phyloP scores from a whole-genome alignment of 2,888 invertebrate genomes.

The Limnephilus auricula region DNA sequence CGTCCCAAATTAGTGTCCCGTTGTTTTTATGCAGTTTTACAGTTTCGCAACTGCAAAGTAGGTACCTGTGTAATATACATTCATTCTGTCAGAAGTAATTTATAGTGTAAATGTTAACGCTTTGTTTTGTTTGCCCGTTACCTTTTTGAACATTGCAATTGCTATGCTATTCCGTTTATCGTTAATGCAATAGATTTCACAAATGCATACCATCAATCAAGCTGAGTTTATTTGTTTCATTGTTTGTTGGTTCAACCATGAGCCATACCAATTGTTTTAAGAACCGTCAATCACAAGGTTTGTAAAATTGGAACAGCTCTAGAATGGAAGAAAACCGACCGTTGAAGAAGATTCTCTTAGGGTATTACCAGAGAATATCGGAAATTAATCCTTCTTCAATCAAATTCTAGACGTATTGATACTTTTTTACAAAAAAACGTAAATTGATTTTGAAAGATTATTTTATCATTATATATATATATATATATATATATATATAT shows the following conservation, averaged over 20 bases:
- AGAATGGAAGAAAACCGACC: neutral
- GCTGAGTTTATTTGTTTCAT: constrained; percentile 10
- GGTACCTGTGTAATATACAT: neutral
- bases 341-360: neutral
- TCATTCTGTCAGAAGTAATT: neutral
- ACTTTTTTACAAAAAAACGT: too few relatives aligned
- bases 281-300: neutral
- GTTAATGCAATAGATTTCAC: neutral
- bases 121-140: neutral
- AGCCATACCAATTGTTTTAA: neutral
- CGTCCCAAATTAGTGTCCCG: neutral
- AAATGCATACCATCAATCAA: constrained; percentile 29
- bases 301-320: neutral
- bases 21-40: neutral
- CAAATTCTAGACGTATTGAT: too few relatives aligned
- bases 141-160: neutral
- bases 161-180: neutral
- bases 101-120: neutral
- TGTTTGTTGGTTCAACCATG: neutral
- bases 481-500: too few relatives aligned
- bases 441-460: too few relatives aligned
- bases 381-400: too few relatives aligned
- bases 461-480: too few relatives aligned
- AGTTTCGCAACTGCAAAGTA: neutral
- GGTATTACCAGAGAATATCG: too few relatives aligned